Conservation (phyloP, 37 sponge, comb jelly and placozoan genomes). For the Haliclona indistincta region DNA sequence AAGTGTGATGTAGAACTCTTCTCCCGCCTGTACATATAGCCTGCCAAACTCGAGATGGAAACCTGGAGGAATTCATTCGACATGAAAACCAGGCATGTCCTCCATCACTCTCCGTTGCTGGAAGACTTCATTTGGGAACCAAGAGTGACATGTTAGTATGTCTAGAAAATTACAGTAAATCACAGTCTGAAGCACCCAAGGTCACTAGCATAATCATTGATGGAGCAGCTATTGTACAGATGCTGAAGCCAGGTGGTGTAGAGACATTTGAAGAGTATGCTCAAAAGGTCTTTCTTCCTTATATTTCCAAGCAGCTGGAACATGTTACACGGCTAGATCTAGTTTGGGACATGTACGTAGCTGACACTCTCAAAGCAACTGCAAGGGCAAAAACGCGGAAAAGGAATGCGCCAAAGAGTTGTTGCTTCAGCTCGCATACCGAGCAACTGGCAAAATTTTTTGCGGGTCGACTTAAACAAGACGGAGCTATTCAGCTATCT, state of each 20-base stretch:
- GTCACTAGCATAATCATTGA: no score
- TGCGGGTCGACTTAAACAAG: conserved; percentile 34
- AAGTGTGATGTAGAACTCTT: background rate
- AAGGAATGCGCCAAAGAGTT: conserved; percentile 6
- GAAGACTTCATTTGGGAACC: conserved; percentile 27
- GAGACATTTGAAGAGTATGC: conserved; percentile 24
- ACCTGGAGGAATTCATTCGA: conserved; percentile 12
- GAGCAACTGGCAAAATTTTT: conserved; percentile 17
- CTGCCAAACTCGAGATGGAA: conserved; percentile 15
- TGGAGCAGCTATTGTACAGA: no score
- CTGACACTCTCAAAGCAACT: conserved; percentile 17
- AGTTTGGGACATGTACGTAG: conserved; percentile 5
- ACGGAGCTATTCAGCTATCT: conserved; percentile 38
- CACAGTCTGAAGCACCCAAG: no score
- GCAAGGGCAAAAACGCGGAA: conserved; percentile 20
- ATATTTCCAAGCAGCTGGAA: background rate
- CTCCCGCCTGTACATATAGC: conserved; percentile 28
- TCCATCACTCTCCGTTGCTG: conserved; percentile 38
- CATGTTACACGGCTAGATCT: background rate
- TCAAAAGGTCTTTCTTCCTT: conserved; percentile 4
- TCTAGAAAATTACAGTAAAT: no score
- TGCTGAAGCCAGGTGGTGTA: no score
- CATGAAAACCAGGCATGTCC: conserved; percentile 14
- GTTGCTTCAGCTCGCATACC: background rate
- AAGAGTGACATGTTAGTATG: conserved; percentile 45